Conservation (phyloP, 2,113 vertebrate genomes). For the Sceloporus undulatus region DNA sequence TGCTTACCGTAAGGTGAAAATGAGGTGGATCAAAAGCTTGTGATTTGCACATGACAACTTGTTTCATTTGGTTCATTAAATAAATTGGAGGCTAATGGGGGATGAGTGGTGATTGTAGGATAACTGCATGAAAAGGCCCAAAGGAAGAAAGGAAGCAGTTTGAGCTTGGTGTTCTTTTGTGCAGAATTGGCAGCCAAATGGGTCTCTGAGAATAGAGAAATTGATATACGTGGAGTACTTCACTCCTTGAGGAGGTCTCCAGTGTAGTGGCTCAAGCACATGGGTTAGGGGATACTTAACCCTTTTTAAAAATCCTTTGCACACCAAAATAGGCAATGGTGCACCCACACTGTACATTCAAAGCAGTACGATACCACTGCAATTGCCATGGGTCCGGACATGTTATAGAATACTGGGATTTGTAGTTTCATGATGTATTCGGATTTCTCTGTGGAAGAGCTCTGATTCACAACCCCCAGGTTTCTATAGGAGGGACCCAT, state of each 20-base stretch:
- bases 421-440: too few relatives aligned
- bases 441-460: background rate
- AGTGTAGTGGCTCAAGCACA: background rate
- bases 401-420: too few relatives aligned
- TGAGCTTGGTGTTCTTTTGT: background rate
- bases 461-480: too few relatives aligned
- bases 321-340: background rate
- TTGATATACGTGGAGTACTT: too few relatives aligned
- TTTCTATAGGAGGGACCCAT: too few relatives aligned
- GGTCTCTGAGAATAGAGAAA: background rate
- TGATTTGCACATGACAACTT: background rate
- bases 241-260: background rate
- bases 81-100: background rate
- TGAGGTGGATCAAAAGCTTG: background rate
- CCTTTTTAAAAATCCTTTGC: background rate
- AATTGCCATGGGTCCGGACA: too few relatives aligned
- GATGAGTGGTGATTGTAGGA: background rate
- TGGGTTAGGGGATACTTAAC: background rate
- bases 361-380: too few relatives aligned
- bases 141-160: background rate
- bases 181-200: background rate
- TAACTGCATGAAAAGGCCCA: background rate
- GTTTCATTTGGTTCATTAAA: background rate
- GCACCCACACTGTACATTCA: too few relatives aligned
- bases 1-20: background rate